A percentile compares a stretch with the other conserved stretches of the same genome.
These are phyloP conservation scores for Melanocharis versteri DNA, from an alignment of 2,113 vertebrate species.

Conservation along the genomic window DNA sequence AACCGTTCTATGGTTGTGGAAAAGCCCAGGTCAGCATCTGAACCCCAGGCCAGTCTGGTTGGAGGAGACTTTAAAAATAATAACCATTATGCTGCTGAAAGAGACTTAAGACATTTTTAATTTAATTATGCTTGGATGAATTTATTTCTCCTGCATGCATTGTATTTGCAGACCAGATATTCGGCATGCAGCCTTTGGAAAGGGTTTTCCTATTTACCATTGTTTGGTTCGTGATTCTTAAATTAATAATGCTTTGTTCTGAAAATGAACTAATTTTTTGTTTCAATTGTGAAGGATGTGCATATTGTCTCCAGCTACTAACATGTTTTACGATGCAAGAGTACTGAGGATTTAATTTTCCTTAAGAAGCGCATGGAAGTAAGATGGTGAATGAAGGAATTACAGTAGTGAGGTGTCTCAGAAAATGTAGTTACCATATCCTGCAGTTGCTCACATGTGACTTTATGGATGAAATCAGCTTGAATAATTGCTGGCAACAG, in stretches of 20 bases:
- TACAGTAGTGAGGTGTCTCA: conserved; percentile 22
- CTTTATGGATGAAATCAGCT: conserved; percentile 51
- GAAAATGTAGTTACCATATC: conserved; percentile 6
- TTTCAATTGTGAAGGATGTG: conserved; percentile 48
- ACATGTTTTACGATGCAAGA: conserved; percentile 49
- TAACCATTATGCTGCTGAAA: conserved; percentile 79
- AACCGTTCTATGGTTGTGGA: conserved; percentile 49
- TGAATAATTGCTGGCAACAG: conserved; percentile 59
- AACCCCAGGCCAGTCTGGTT: conserved; percentile 69
- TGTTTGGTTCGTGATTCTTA: conserved; percentile 69
- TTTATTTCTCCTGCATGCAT: conserved; percentile 74
- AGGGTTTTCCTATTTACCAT: conserved; percentile 57
- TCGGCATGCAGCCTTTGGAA: conserved; percentile 70
- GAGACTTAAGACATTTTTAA: conserved; percentile 66
- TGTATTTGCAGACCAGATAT: conserved; percentile 58
- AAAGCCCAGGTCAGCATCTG: conserved; percentile 37
- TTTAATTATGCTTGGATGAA: conserved; percentile 66
- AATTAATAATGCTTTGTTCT: conserved; percentile 59
- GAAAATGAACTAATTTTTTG: conserved; percentile 51
- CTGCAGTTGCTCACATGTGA: conserved; percentile 43
- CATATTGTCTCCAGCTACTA: conserved; percentile 60
- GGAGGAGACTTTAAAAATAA: conserved; percentile 71
- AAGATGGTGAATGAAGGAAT: conserved; percentile 37
- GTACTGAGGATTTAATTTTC: conserved; percentile 39
- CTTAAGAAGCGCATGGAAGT: conserved; percentile 22